Conservation (phyloP, 2,888 invertebrate species). For the Melikaiella ostensackeni region DNA sequence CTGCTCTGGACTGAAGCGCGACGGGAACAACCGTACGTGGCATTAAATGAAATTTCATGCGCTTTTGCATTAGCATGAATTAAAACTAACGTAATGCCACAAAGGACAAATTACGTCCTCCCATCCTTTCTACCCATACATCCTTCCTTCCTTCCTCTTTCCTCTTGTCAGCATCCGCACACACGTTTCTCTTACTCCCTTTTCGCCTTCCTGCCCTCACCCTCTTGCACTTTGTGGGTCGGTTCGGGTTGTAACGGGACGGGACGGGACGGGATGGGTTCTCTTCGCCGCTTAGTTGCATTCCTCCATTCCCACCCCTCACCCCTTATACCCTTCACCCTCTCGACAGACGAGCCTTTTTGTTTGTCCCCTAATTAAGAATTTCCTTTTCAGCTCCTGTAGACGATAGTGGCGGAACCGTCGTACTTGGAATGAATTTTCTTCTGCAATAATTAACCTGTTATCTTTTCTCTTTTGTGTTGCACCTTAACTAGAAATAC, state of each 20-base stretch:
- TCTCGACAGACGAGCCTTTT: constrained; percentile 24
- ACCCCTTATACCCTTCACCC: not conserved
- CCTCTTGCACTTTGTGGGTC: not conserved
- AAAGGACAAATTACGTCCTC: constrained; percentile 44
- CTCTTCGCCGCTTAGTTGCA: not conserved
- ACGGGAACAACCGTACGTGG: constrained; percentile 20
- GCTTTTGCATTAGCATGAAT: constrained; percentile 46
- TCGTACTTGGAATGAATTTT: constrained; percentile 37
- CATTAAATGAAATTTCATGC: constrained; percentile 46
- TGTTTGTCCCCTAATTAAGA: constrained; percentile 37
- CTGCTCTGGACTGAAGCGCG: not conserved
- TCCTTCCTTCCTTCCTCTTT: constrained; percentile 18
- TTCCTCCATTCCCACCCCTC: not conserved
- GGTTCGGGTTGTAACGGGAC: too few relatives aligned
- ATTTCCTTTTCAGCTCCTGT: constrained; percentile 37
- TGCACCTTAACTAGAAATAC: not conserved
- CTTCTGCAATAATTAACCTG: constrained; percentile 28
- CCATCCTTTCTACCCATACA: constrained; percentile 24
- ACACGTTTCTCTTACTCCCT: constrained; percentile 18
- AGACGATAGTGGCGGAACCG: constrained; percentile 2
- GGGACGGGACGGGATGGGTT: not conserved
- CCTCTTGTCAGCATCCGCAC: constrained; percentile 30
- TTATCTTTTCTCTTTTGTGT: constrained; percentile 5
- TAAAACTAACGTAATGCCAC: constrained; percentile 46
- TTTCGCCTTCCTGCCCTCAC: not conserved